Percentiles rank a stretch among this genome's conserved stretches.
Evolutionary conservation across 2,797 vertebrate genomes (phyloP).

Genomic region (Alectoris magna): DNA sequence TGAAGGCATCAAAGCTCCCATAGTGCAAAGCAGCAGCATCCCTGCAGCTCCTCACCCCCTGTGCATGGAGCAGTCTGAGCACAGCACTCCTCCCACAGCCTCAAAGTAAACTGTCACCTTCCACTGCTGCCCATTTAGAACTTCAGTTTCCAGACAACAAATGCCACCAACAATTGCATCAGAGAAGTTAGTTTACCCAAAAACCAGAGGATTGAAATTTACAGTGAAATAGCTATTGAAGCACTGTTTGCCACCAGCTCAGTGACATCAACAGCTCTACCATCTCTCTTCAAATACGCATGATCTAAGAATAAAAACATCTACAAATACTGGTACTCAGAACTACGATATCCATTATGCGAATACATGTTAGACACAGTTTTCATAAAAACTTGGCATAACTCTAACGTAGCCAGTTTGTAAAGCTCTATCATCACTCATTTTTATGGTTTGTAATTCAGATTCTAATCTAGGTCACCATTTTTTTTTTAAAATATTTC

Average conservation of each 20-base stretch:
- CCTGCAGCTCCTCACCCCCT: neutral
- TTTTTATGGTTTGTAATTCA: neutral
- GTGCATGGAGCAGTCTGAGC: neutral
- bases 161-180: neutral
- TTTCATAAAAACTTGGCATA: neutral
- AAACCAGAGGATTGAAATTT: neutral
- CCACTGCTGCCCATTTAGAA: neutral
- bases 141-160: neutral
- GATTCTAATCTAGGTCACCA: neutral
- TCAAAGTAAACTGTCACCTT: neutral
- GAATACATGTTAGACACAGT: neutral
- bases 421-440: neutral
- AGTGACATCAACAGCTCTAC: neutral
- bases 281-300: neutral
- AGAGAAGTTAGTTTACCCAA: neutral
- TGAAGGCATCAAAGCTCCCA: rapidly evolving
- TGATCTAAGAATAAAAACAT: neutral
- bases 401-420: neutral
- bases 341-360: neutral
- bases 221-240: neutral
- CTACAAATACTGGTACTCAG: neutral
- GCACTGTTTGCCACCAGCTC: neutral
- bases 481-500: rapidly evolving
- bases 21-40: neutral
- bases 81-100: neutral